These are phyloP conservation scores for Sphaerophoria rueppellii DNA, from an alignment of 2,888 invertebrate genomes.

Conservation along the genomic window DNA sequence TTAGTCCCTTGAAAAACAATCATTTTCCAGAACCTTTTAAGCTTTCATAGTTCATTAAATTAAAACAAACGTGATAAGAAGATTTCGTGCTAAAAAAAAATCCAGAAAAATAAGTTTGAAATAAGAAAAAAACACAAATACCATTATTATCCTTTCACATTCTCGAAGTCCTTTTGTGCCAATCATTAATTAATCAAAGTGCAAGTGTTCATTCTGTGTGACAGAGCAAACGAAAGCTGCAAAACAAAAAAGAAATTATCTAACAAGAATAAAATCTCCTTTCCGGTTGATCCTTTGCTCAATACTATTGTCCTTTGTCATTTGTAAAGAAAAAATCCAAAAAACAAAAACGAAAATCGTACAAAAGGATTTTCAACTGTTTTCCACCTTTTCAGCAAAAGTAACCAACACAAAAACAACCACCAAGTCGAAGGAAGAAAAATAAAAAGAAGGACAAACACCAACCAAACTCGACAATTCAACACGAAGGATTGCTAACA, in stretches of 20 bases:
- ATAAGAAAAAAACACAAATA: slow-evolving; percentile 22
- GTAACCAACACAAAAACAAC: neutral
- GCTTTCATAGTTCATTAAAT: neutral
- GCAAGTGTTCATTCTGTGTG: slow-evolving; percentile 57
- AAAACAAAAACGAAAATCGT: slow-evolving; percentile 12
- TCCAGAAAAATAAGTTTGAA: neutral
- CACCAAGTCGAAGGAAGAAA: neutral
- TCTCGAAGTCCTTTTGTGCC: slow-evolving; percentile 48
- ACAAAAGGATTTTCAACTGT: slow-evolving; percentile 51
- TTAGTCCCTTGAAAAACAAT: too few species aligned
- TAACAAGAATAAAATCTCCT: slow-evolving; percentile 48
- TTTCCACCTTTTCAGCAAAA: slow-evolving; percentile 46
- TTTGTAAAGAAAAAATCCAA: slow-evolving; percentile 23
- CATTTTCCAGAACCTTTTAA: slow-evolving; percentile 10
- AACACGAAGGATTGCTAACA: slow-evolving; percentile 53
- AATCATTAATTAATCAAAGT: slow-evolving; percentile 72
- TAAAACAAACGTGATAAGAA: slow-evolving; percentile 49
- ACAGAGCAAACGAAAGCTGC: slow-evolving; percentile 27
- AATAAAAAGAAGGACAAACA: slow-evolving; percentile 1
- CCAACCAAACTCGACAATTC: slow-evolving; percentile 6
- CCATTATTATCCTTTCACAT: slow-evolving; percentile 17
- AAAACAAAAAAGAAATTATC: slow-evolving; percentile 21
- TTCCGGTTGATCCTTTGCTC: slow-evolving; percentile 66
- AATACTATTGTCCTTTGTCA: slow-evolving; percentile 56
- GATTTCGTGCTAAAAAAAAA: neutral